phyloP scores from a whole-genome alignment of 2,797 vertebrate species.

The Australoheros facetus region DNA sequence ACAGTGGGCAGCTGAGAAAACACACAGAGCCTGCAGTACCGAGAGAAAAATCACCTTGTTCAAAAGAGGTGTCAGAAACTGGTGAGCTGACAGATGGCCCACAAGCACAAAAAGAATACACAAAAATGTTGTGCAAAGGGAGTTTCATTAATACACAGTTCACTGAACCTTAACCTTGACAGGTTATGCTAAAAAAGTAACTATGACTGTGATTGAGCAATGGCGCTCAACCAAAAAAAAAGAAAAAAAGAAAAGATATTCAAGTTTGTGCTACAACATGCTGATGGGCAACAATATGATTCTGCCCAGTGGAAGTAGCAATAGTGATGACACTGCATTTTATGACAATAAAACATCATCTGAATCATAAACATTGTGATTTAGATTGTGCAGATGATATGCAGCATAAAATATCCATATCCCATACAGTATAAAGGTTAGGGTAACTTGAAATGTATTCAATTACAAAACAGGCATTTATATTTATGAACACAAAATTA shows the following conservation, averaged over 20 bases:
- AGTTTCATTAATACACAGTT: slow-evolving; percentile 23
- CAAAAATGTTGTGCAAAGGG: slow-evolving; percentile 5
- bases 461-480: not conserved
- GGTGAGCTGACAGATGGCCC: slow-evolving; percentile 3
- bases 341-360: not conserved
- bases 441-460: not conserved
- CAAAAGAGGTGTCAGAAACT: not conserved
- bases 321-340: not conserved
- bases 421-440: not conserved
- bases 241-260: no score
- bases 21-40: slow-evolving; percentile 5
- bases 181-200: not conserved
- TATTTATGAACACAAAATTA: not conserved
- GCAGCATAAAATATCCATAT: not conserved
- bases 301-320: not conserved
- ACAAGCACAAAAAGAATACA: not conserved
- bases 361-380: not conserved
- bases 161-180: not conserved
- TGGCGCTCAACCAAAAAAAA: not conserved
- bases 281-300: not conserved
- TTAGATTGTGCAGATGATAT: not conserved
- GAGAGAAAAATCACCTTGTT: slow-evolving; percentile 19
- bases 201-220: not conserved
- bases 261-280: not conserved
- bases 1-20: not conserved